phyloP scores from a whole-genome alignment of 2,888 invertebrate species.

The Lithophane semibrunnea region DNA sequence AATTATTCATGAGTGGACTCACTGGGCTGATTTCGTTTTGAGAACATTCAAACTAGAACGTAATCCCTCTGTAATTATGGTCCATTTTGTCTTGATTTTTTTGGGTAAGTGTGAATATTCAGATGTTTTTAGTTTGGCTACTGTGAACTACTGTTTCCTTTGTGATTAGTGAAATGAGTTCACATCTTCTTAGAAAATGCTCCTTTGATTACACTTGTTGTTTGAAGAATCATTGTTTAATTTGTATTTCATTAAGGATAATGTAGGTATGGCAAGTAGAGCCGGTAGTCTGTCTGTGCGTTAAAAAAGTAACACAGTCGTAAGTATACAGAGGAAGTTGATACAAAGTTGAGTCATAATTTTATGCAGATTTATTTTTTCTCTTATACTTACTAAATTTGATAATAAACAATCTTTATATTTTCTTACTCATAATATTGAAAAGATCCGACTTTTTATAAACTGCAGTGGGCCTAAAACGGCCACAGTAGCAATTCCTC shows the following conservation, averaged over 20 bases:
- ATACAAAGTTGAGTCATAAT: background rate
- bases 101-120: constrained; percentile 54
- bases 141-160: constrained; percentile 79
- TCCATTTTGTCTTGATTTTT: constrained; percentile 11
- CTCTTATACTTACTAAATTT: background rate
- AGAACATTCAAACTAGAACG: constrained; percentile 32
- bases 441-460: background rate
- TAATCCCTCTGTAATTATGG: constrained; percentile 18
- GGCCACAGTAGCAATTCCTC: no score
- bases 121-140: constrained; percentile 68
- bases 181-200: constrained; percentile 57
- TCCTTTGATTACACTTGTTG: constrained; percentile 41
- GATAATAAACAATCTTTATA: background rate
- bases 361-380: background rate
- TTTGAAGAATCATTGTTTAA: constrained; percentile 42
- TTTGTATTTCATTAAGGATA: constrained; percentile 23
- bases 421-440: background rate
- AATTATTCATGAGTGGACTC: constrained; percentile 63
- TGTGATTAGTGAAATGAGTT: constrained; percentile 66
- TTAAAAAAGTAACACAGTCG: constrained; percentile 12
- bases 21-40: constrained; percentile 37
- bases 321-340: background rate
- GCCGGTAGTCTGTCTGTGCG: background rate
- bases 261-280: constrained; percentile 13
- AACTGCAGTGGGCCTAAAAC: no score